phyloP scores from a whole-genome alignment of 2,113 vertebrate species.

The Gobio gobio region DNA sequence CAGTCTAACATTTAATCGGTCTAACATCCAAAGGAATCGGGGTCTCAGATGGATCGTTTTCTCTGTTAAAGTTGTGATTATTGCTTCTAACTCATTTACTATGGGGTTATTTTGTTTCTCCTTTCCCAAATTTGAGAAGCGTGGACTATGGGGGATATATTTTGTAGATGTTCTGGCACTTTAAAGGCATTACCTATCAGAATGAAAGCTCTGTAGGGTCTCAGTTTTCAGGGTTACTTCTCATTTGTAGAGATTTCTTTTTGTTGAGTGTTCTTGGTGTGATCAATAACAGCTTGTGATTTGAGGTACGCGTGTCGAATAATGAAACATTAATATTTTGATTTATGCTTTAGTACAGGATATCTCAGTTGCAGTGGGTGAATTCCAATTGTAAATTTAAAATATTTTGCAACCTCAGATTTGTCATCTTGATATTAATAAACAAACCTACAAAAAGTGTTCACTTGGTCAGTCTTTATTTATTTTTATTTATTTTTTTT shows the following conservation, averaged over 20 bases:
- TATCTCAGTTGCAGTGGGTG: neutral
- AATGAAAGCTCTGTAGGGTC: constrained; percentile 45
- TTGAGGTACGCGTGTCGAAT: constrained; percentile 56
- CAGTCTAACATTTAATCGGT: constrained; percentile 79
- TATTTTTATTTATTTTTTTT: too few relatives aligned
- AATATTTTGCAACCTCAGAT: neutral
- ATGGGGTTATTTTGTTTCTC: constrained; percentile 41
- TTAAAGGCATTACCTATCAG: constrained; percentile 63
- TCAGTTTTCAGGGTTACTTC: constrained; percentile 45
- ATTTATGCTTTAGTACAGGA: constrained; percentile 18
- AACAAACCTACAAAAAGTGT: constrained; percentile 11
- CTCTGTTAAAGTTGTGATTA: constrained; percentile 56
- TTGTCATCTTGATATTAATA: constrained; percentile 35
- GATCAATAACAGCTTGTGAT: constrained; percentile 60
- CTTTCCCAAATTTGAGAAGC: constrained; percentile 56
- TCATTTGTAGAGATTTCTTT: constrained; percentile 52
- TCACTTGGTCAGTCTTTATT: neutral
- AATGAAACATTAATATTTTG: constrained; percentile 44
- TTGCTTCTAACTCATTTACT: constrained; percentile 60
- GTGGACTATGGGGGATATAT: constrained; percentile 33
- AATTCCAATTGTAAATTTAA: neutral
- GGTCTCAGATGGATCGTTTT: constrained; percentile 36
- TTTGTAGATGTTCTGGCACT: constrained; percentile 65
- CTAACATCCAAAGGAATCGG: neutral
- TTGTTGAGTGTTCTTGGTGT: constrained; percentile 54